Evolutionary conservation across 2,797 vertebrate genomes (phyloP), one percentile per base, ranked within the genome.

Genomic region (Anabacerthia variegaticeps): DNA sequence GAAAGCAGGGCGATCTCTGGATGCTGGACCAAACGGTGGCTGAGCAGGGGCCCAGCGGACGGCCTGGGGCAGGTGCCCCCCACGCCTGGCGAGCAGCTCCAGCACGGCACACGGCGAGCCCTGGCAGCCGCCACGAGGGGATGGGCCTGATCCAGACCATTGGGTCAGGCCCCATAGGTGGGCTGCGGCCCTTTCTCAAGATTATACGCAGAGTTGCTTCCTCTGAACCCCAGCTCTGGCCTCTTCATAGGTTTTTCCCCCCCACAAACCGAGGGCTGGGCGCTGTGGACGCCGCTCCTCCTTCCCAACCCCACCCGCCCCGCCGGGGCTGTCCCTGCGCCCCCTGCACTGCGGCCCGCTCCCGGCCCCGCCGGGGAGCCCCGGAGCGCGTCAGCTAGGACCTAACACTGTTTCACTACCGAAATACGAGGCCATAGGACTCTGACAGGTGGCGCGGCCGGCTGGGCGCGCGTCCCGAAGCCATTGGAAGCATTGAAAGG

Each of bases 331-430:
- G 3, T 98, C 98, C 98, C 98, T 98, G 30, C 23, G 76, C 88
- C 87, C 93, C 89, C 96, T 92, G 97, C 92, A 93, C 95, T 95
- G 85, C 73, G 11, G 93, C 97, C 93, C 56, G 86, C 95, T 95
- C 84, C 58, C 61, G 48, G 81, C n/a, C 67, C 89, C 67, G 1
- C 81, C 4, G 26, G 92, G 97, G 94, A 95, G 91, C 49, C 85
- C 96, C 46, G 95, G 98, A 98, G 97, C 98, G 97, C 95, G 96
- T 98, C 97, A 98, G 97, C 96, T 97, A 98, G 99, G 99, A 99
- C 99, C 99, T 99, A 98, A 98, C 99, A 99, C 98, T 99, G 99
- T 98, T 98, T 99, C 98, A 98, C 98, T 96, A 96, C 97, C 95
- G 97, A 98, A 98, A 97, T 97, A 97, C 92, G 98, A 98, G 98